phyloP scores from a whole-genome alignment of 2,797 vertebrate genomes.

The Onychomys arenicola region DNA sequence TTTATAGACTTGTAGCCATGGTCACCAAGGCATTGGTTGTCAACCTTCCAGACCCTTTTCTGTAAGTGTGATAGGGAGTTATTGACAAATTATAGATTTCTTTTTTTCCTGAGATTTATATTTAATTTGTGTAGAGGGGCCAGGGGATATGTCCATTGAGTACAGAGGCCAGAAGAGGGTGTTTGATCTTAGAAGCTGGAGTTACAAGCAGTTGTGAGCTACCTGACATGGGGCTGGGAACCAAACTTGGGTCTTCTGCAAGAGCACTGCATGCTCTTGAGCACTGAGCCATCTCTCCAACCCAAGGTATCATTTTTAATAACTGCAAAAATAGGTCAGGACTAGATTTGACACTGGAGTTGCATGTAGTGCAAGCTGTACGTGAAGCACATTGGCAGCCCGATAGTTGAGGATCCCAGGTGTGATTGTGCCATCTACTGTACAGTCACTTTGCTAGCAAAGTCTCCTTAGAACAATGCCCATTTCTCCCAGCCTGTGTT shows the following conservation, averaged over 20 bases:
- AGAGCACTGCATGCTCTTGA: neutral
- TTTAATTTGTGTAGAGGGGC: neutral
- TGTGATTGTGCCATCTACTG: neutral
- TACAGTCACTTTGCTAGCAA: neutral
- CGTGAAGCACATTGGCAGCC: neutral
- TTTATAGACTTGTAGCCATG: neutral
- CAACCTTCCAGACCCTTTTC: neutral
- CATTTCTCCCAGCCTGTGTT: neutral
- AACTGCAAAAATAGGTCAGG: neutral
- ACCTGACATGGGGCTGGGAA: neutral
- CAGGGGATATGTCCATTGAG: neutral
- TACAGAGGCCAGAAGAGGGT: neutral
- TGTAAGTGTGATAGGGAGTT: neutral
- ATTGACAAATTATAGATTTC: neutral
- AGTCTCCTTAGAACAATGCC: neutral
- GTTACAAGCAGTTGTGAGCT: neutral
- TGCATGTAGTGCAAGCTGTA: neutral
- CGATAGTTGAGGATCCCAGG: neutral
- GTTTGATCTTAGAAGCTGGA: neutral
- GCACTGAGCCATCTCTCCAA: neutral
- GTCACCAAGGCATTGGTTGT: neutral
- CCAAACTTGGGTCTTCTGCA: neutral
- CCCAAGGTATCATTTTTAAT: neutral
- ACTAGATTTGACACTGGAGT: neutral
- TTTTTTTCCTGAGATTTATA: neutral